These are phyloP conservation scores for Apistogramma diplotaenia DNA, from an alignment of 2,113 vertebrate species.

Conservation along the genomic window DNA sequence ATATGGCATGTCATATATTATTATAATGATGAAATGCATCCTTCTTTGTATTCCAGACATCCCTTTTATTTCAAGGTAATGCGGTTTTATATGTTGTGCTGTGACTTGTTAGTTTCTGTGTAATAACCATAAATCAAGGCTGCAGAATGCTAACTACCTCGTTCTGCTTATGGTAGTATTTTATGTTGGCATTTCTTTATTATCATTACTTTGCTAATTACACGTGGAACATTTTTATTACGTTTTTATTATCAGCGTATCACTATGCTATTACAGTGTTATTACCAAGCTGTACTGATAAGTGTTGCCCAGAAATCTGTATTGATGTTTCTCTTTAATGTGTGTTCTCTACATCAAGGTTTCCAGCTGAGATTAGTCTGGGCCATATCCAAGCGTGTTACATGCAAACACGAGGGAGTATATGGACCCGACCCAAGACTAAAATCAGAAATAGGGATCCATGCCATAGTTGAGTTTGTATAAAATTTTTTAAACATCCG, in stretches of 20 bases:
- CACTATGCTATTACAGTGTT: background rate
- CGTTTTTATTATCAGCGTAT: background rate
- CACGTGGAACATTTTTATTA: background rate
- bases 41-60: background rate
- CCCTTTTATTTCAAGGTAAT: background rate
- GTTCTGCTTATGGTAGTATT: background rate
- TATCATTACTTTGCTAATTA: background rate
- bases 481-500: conserved; percentile 9
- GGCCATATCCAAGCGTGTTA: background rate
- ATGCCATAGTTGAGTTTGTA: conserved; percentile 18
- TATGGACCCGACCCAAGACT: background rate
- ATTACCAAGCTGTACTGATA: background rate
- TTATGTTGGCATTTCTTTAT: background rate
- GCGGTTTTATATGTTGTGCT: background rate
- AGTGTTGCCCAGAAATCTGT: background rate
- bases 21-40: background rate
- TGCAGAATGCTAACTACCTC: background rate
- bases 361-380: background rate
- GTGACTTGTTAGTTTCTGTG: background rate
- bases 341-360: background rate
- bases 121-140: background rate
- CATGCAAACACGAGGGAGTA: background rate
- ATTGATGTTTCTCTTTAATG: background rate
- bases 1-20: background rate
- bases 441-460: background rate